phyloP scores from a whole-genome alignment of 1,140 invertebrate genomes.

The Antheraea mylitta region DNA sequence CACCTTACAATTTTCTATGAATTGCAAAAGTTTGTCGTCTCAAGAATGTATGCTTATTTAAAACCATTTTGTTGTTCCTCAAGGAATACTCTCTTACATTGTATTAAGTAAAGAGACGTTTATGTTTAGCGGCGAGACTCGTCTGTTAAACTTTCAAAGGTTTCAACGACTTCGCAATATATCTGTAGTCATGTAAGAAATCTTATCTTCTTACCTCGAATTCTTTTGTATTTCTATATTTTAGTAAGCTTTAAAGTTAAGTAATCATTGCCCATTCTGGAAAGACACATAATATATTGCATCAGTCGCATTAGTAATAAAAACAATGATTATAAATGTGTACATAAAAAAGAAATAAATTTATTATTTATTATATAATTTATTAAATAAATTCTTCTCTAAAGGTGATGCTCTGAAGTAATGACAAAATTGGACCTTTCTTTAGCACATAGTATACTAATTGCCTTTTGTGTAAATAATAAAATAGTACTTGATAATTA shows the following conservation, averaged over 20 bases:
- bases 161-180: conserved; percentile 36
- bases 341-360: too few species aligned
- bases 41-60: conserved; percentile 3
- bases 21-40: not conserved
- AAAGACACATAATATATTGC: too few species aligned
- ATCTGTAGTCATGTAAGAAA: conserved; percentile 12
- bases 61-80: conserved; percentile 16
- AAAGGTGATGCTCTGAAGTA: too few species aligned
- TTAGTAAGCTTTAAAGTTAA: not conserved
- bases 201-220: conserved; percentile 17
- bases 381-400: too few species aligned
- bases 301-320: too few species aligned
- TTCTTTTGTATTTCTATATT: not conserved
- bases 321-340: too few species aligned
- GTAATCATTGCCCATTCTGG: not conserved
- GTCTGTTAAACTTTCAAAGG: conserved; percentile 34
- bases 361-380: too few species aligned
- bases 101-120: conserved; percentile 30
- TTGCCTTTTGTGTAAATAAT: too few species aligned
- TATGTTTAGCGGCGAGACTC: conserved; percentile 17
- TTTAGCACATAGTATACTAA: too few species aligned
- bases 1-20: not conserved
- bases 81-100: conserved; percentile 20
- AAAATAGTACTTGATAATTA: too few species aligned
- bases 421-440: too few species aligned